Evolutionary conservation across 2,113 vertebrate genomes (phyloP).

Genomic region (Passer montanus): DNA sequence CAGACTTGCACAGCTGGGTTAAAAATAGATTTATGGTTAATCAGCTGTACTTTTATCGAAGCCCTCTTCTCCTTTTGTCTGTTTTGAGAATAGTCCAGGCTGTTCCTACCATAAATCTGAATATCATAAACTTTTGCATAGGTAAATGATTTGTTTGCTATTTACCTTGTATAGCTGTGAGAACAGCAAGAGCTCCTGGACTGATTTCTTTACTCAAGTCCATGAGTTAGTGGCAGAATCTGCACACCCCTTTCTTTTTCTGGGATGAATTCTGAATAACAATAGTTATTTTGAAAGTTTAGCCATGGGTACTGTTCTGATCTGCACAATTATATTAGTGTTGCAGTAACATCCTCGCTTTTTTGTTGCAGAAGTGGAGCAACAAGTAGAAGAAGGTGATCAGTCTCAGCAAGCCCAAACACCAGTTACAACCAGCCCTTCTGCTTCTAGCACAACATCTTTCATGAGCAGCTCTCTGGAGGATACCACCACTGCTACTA

Average conservation of each 20-base stretch:
- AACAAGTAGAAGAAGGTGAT: constrained; percentile 86
- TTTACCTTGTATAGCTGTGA: rapidly evolving
- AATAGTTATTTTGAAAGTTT: neutral
- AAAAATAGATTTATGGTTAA: neutral
- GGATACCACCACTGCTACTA: constrained; percentile 97
- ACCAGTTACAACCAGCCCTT: constrained; percentile 95
- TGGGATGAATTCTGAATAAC: neutral
- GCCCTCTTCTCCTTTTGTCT: neutral
- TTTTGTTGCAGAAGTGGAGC: constrained; percentile 78
- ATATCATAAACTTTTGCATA: neutral
- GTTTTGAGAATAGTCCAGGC: neutral
- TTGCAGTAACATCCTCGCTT: neutral
- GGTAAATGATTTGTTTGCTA: neutral
- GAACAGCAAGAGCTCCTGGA: neutral
- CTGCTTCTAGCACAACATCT: constrained; percentile 96
- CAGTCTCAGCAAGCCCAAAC: constrained; percentile 90
- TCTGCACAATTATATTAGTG: neutral
- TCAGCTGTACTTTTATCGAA: neutral
- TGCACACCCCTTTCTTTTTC: neutral
- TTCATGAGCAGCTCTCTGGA: constrained; percentile 99
- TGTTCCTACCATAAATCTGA: neutral
- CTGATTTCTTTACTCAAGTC: neutral
- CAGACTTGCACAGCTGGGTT: neutral
- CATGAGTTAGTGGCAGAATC: neutral
- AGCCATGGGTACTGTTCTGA: neutral